Conservation (phyloP, 1,140 invertebrate species). For the Proctacanthus coquilletti region DNA sequence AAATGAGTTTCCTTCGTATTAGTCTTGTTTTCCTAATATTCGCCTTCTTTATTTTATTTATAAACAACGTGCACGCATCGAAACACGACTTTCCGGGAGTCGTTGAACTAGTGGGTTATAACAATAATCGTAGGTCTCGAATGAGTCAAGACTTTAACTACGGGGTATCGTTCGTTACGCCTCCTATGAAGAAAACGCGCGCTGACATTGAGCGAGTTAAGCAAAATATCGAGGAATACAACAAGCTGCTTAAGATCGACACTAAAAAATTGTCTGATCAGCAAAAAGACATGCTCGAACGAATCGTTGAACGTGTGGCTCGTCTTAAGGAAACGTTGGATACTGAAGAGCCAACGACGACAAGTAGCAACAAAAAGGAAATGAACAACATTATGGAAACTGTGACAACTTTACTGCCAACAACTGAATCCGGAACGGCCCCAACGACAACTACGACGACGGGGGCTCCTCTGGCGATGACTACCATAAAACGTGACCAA, state of each 20-base stretch:
- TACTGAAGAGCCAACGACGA: constrained; percentile 18
- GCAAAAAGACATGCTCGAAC: constrained; percentile 28
- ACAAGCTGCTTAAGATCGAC: constrained; percentile 22
- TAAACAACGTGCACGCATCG: neutral
- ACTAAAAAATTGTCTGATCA: constrained; percentile 26
- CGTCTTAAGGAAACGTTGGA: constrained; percentile 23
- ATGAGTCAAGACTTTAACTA: no score
- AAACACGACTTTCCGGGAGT: neutral
- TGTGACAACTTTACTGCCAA: neutral
- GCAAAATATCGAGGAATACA: constrained; percentile 26
- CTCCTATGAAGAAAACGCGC: constrained; percentile 10
- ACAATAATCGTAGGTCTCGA: no score
- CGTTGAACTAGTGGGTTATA: constrained; percentile 26
- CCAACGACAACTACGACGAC: no score
- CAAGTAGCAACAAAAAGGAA: no score
- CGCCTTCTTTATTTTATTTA: neutral
- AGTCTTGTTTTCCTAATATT: neutral
- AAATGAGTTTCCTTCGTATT: neutral
- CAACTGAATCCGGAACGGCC: neutral
- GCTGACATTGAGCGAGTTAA: constrained; percentile 27
- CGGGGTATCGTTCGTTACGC: neutral
- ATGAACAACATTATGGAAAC: no score
- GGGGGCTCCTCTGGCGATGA: no score
- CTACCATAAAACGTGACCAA: neutral
- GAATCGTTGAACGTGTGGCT: constrained; percentile 27